A percentile compares a stretch with the other conserved stretches of the same genome.
Evolutionary conservation across 2,888 invertebrate species (phyloP).

Genomic region (Athrips mouffetella): DNA sequence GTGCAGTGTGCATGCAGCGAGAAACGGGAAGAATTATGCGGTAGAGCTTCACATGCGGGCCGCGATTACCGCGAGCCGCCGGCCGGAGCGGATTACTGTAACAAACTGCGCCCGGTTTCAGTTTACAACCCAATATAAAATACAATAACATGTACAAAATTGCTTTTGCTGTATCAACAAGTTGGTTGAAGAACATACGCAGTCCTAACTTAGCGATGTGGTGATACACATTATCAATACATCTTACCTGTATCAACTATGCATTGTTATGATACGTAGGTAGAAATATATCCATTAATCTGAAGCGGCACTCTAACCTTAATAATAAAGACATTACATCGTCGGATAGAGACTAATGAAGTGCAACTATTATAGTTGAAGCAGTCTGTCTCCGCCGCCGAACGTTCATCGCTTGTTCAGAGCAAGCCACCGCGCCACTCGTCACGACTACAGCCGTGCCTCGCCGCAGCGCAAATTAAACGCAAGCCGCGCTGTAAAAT

Average conservation of each 20-base stretch:
- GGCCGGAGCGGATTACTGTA: constrained; percentile 1
- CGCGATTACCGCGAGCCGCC: constrained; percentile 1
- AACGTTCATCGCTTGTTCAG: background rate
- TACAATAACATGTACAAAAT: background rate
- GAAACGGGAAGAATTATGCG: constrained; percentile 3
- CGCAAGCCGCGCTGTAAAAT: constrained; percentile 50
- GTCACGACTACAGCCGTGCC: background rate
- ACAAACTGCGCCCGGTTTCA: background rate
- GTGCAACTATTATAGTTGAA: background rate
- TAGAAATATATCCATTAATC: too few relatives aligned
- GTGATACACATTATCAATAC: too few relatives aligned
- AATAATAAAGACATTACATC: background rate
- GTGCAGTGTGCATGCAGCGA: constrained; percentile 1
- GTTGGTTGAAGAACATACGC: too few relatives aligned
- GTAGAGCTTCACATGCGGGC: background rate
- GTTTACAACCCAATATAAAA: background rate
- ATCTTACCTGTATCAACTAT: background rate
- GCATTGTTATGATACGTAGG: too few relatives aligned
- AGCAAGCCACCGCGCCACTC: background rate
- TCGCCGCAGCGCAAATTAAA: constrained; percentile 44
- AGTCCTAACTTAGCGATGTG: too few relatives aligned
- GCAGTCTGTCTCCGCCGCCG: background rate
- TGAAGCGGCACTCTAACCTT: background rate
- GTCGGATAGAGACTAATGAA: background rate
- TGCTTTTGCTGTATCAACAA: background rate